A percentile compares a stretch with the other conserved stretches of the same genome.
Evolutionary conservation across 2,888 invertebrate species (phyloP).

Genomic region (Dryobotodes eremita): DNA sequence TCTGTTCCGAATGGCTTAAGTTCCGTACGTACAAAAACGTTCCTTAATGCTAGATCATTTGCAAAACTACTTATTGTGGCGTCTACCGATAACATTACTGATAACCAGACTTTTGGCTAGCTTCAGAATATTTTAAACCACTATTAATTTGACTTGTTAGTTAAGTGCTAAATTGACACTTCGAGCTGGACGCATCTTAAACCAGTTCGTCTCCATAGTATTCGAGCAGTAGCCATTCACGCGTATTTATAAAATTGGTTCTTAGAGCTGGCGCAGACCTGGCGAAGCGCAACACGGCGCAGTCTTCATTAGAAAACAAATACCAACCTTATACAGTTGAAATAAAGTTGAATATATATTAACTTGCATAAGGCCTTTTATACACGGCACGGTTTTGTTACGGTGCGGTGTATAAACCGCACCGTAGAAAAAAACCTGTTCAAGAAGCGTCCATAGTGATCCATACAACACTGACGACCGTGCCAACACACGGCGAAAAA

Average conservation of each 20-base stretch:
- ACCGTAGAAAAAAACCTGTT: too few relatives aligned
- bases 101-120: constrained; percentile 54
- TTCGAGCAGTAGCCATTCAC: constrained; percentile 30
- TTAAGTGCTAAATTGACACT: constrained; percentile 5
- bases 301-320: constrained; percentile 3
- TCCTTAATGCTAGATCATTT: constrained; percentile 45
- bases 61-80: constrained; percentile 21
- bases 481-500: too few relatives aligned
- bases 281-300: background rate
- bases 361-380: background rate
- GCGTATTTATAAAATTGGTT: constrained; percentile 9
- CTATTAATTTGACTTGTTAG: constrained; percentile 21
- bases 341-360: background rate
- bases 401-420: too few relatives aligned
- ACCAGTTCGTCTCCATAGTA: background rate
- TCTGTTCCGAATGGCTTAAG: constrained; percentile 46
- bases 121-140: constrained; percentile 39
- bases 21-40: constrained; percentile 51
- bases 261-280: background rate
- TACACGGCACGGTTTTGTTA: too few relatives aligned
- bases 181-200: background rate
- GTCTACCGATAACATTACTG: constrained; percentile 30
- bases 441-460: too few relatives aligned
- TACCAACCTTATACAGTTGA: background rate
- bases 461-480: too few relatives aligned